A percentile compares a stretch with the other conserved stretches of the same genome.
Evolutionary conservation across 2,113 vertebrate species (phyloP).

Genomic region (Condylura cristata): DNA sequence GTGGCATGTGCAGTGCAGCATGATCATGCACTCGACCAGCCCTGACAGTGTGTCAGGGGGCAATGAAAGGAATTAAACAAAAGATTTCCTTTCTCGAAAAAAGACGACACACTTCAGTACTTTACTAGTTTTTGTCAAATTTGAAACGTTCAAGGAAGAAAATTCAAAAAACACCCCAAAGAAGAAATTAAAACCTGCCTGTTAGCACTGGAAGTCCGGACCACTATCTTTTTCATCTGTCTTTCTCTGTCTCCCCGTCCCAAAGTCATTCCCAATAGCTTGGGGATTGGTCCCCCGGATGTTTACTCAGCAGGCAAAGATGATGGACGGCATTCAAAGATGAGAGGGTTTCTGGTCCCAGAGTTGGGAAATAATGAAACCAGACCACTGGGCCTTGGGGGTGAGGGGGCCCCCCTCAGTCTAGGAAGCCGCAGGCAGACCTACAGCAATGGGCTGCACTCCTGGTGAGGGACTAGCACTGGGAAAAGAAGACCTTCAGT

Average conservation of each 20-base stretch:
- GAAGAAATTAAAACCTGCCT: conserved; percentile 29
- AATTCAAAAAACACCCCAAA: neutral
- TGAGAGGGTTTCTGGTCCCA: neutral
- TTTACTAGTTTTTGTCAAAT: neutral
- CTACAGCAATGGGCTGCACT: neutral
- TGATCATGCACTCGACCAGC: neutral
- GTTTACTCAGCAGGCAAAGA: neutral
- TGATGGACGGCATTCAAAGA: neutral
- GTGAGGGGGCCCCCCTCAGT: neutral
- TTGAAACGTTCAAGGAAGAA: neutral
- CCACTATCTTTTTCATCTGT: no score
- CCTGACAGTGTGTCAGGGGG: neutral
- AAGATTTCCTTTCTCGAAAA: neutral
- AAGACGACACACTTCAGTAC: no score
- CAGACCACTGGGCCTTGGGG: neutral
- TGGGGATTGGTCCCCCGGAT: neutral
- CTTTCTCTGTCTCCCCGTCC: neutral
- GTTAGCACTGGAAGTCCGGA: neutral
- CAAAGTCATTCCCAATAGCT: conserved; percentile 23
- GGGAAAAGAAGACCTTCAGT: neutral
- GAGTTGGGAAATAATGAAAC: neutral
- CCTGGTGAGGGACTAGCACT: neutral
- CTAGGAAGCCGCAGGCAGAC: neutral
- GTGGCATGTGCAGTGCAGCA: neutral
- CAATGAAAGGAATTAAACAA: neutral